Base-by-base conservation (phyloP, 2,797 vertebrate genomes). In the Ptychobarbus kaznakovi region DNA sequence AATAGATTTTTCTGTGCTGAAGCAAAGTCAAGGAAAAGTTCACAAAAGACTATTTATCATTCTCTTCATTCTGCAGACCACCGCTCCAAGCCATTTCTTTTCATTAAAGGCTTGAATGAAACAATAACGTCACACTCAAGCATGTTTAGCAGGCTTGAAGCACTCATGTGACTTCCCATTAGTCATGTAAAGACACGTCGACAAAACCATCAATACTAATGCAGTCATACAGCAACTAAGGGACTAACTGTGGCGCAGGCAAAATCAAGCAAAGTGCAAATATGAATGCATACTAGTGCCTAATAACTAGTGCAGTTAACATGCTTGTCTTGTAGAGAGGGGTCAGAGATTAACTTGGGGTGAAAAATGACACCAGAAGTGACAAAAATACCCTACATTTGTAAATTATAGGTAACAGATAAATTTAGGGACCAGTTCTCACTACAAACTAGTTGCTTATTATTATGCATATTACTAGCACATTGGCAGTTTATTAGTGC, bases 211-310 rank as follows among this genome's bases (percentile, higher is more conserved):
- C 51, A 22, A 56, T 76, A 42, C 20, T 16, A 63, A 82, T n/a
- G 28, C 25, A 61, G 25, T 74, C 69, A 63, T 49, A 82, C 53
- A 63, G 38, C 38, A 63, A 63, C 40, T 58, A 38, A 72, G n/a
- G 51, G 12, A 72, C 15, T 32, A 28, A 58, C 16, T 13, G 35
- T 44, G 38, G 18, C 9, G 18, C 80, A 73, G 46, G 80, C 25
- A 28, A 61, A 32, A 32, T 44, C 69, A 73, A 35, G 80, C 20
- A 6, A 81, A 53, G 68, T 70, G 80, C 80, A 81, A 81, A 18
- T 61, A 42, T 44, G 38, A 44, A 44, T 72, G 80, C 51, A 73
- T 18, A 82, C 40, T 61, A 42, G 9, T 35, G 53, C 46, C 68
- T 44, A 58, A 58, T 18, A 72, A 58, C 66, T 81, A 58, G 10